Base-by-base conservation (phyloP, 2,113 vertebrate genomes). In the Ammodramus savannarum region DNA sequence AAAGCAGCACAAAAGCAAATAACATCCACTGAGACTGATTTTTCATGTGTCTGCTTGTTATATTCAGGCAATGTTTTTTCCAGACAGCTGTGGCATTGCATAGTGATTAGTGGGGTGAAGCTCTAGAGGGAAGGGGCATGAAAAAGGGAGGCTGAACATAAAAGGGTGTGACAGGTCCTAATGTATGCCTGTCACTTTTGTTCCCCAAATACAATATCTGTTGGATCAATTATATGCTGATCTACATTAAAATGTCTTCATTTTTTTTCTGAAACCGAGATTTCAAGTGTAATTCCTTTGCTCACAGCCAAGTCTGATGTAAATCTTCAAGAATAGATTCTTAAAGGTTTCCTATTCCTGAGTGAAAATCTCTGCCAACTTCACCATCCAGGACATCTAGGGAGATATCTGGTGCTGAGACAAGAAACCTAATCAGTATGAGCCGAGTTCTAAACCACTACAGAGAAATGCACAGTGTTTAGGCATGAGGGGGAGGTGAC, bases 201-300 rank as follows among this genome's bases (percentile, higher is more conserved):
- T 72, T 75, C 16, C 34, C 41, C 18, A 59, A 91, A 68, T 54
- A 68, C 48, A 51, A 1, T 88, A 85, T 85, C 27, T 76, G 43
- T 93, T 96, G 93, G 44, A 87, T 94, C 77, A 89, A 69, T 93
- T 97, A 89, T 81, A 87, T 67, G 32, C 32, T 94, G 92, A 95
- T 97, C 79, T 97, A 93, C 65, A 82, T 84, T 76, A 94, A 96
- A 96, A 95, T 95, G 36, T 92, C 74, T 94, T 95, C 13, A 29
- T 91, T 87, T 93, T 95, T 96, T 96, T 94, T 74, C 62, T 95
- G 68, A 93, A 85, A 92, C 73, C 29, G 65, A 68, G 57, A 68
- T 78, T 91, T 93, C 76, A 57, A 49, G 4, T 61, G 8, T 68
- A 72, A 85, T 72, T 90, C 19, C 27, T 85, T 78, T 87, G 15